phyloP scores from a whole-genome alignment of 2,888 invertebrate genomes.

The Cephalotes varians region DNA sequence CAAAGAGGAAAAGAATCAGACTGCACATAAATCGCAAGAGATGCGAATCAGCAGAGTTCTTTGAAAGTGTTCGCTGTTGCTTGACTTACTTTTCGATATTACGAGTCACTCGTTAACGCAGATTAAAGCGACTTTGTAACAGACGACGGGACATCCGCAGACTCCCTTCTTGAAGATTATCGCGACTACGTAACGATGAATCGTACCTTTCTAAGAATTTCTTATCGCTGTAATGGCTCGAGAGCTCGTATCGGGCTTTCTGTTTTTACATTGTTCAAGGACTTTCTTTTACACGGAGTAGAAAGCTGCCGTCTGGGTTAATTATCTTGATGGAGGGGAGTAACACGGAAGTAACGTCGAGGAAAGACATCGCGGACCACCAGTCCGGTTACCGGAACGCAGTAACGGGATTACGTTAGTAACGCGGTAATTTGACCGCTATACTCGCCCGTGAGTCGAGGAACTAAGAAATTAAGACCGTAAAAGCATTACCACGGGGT shows the following conservation, averaged over 20 bases:
- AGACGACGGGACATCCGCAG: not conserved
- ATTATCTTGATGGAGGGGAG: slow-evolving; percentile 62
- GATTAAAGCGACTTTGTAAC: slow-evolving; percentile 49
- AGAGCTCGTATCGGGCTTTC: slow-evolving; percentile 46
- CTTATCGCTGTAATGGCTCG: slow-evolving; percentile 45
- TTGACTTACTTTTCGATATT: slow-evolving; percentile 47
- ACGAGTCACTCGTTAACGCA: slow-evolving; percentile 51
- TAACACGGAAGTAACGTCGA: slow-evolving; percentile 67
- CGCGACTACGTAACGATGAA: slow-evolving; percentile 35
- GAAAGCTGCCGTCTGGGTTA: slow-evolving; percentile 61
- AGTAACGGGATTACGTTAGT: slow-evolving; percentile 74
- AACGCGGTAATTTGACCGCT: slow-evolving; percentile 76
- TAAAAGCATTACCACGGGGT: slow-evolving; percentile 77
- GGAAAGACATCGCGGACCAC: slow-evolving; percentile 61
- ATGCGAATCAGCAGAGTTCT: slow-evolving; percentile 27
- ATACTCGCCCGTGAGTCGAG: slow-evolving; percentile 72
- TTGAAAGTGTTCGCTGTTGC: slow-evolving; percentile 27
- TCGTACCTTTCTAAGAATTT: slow-evolving; percentile 40
- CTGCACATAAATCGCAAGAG: slow-evolving; percentile 22
- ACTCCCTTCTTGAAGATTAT: slow-evolving; percentile 31
- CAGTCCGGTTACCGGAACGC: slow-evolving; percentile 60
- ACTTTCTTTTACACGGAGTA: slow-evolving; percentile 39
- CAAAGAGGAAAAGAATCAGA: not conserved
- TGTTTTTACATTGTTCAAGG: slow-evolving; percentile 35
- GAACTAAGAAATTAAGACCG: slow-evolving; percentile 81